Conservation (phyloP, 2,888 invertebrate species). For the Altica lythri region DNA sequence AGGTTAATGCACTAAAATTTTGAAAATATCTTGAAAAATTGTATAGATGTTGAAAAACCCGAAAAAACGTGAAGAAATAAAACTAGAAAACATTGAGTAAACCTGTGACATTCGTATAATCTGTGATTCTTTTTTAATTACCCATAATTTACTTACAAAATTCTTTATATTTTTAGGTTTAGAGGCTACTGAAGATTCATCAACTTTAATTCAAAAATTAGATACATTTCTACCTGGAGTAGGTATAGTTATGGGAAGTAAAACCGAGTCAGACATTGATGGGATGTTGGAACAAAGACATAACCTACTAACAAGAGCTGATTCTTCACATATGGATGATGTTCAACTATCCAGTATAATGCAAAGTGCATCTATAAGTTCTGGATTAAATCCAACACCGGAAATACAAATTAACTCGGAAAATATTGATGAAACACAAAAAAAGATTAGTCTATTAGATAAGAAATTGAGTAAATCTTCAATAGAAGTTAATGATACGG, state of each 20-base stretch:
- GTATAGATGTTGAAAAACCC: too few species aligned
- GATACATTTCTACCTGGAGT: slow-evolving; percentile 68
- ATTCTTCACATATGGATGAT: slow-evolving; percentile 53
- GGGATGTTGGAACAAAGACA: slow-evolving; percentile 56
- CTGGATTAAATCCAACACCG: slow-evolving; percentile 45
- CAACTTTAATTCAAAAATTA: slow-evolving; percentile 28
- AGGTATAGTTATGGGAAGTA: slow-evolving; percentile 64
- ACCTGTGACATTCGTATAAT: too few species aligned
- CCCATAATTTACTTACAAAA: too few species aligned
- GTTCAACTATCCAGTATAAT: slow-evolving; percentile 56
- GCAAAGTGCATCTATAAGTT: slow-evolving; percentile 51
- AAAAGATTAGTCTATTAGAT: slow-evolving; percentile 61
- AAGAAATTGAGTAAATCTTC: slow-evolving; percentile 74
- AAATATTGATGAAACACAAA: slow-evolving; percentile 42
- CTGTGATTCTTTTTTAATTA: too few species aligned
- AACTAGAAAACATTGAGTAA: too few species aligned
- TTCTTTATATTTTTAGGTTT: slow-evolving; percentile 36
- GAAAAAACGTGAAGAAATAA: too few species aligned
- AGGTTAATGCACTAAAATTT: too few species aligned
- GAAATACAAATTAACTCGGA: slow-evolving; percentile 55
- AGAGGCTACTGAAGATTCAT: slow-evolving; percentile 49
- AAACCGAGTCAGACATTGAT: slow-evolving; percentile 36
- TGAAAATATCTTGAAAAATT: too few species aligned
- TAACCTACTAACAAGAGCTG: slow-evolving; percentile 54
- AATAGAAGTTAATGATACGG: slow-evolving; percentile 63